These are phyloP conservation scores for Oreamnos americanus DNA, from an alignment of 2,113 vertebrate genomes.

Conservation along the genomic window DNA sequence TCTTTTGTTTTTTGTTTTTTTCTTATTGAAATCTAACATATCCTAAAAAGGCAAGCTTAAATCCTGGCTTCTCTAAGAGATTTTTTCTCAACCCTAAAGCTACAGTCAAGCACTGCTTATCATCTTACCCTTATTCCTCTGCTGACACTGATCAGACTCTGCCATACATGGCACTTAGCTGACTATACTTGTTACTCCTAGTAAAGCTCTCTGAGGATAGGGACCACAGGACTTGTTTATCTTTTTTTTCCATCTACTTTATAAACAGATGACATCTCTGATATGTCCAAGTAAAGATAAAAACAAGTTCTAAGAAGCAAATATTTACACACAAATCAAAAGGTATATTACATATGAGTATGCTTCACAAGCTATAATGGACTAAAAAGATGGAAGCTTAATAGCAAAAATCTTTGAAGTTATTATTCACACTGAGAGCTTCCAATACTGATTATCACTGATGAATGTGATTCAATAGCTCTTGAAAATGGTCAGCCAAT, in stretches of 20 bases:
- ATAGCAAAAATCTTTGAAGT: neutral
- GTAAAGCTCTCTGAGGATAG: neutral
- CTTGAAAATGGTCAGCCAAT: neutral
- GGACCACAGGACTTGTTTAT: neutral
- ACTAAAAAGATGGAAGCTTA: neutral
- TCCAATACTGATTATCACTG: neutral
- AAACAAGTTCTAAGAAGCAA: neutral
- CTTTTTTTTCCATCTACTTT: neutral
- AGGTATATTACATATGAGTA: neutral
- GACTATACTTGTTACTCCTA: neutral
- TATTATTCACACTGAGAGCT: neutral
- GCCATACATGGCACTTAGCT: rapidly evolving
- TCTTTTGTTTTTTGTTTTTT: neutral
- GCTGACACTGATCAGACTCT: neutral
- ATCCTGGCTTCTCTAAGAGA: neutral
- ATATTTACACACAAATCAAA: neutral
- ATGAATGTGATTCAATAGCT: neutral
- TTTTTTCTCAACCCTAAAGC: neutral
- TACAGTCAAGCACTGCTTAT: neutral
- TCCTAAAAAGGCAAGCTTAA: neutral
- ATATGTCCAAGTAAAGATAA: neutral
- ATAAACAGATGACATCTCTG: neutral
- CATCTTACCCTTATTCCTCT: neutral
- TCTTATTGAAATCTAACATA: neutral
- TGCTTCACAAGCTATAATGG: neutral